Conservation (phyloP, 2,888 invertebrate species). For the Hirtodrosophila alboralis region DNA sequence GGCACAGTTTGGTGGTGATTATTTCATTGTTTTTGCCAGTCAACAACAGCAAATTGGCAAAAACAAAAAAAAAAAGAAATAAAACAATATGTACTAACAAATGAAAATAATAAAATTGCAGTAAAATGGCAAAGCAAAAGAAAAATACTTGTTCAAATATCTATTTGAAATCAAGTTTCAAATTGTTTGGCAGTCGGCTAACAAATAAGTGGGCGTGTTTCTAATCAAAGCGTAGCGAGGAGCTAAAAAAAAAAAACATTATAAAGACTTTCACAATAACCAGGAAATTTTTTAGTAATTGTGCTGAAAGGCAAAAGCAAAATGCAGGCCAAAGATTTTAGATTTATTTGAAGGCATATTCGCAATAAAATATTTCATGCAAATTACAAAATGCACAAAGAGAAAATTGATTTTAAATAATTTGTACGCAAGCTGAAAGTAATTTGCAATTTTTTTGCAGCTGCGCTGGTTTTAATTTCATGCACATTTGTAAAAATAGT, state of each 20-base stretch:
- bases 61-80: too few relatives aligned
- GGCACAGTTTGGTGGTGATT: conserved; percentile 22
- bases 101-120: conserved; percentile 12
- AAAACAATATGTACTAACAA: too few relatives aligned
- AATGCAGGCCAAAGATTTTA: conserved; percentile 10
- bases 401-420: not conserved
- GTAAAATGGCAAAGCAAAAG: conserved; percentile 14
- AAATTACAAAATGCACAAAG: too few relatives aligned
- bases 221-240: conserved; percentile 25
- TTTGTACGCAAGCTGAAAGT: not conserved
- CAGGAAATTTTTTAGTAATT: conserved; percentile 24
- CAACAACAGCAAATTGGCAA: conserved; percentile 6
- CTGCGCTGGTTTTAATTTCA: too few relatives aligned
- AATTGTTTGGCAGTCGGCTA: conserved; percentile 1
- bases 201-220: conserved; percentile 30
- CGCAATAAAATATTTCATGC: not conserved
- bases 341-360: conserved; percentile 5
- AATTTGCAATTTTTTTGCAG: not conserved
- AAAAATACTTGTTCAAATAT: not conserved
- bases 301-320: conserved; percentile 10
- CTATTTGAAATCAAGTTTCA: conserved; percentile 4
- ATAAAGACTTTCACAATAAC: conserved; percentile 26
- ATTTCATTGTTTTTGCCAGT: conserved; percentile 24
- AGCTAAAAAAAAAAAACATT: too few relatives aligned
- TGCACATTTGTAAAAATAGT: too few relatives aligned